Conservation (phyloP, 2,888 invertebrate genomes). For the Drosophila algonquin region DNA sequence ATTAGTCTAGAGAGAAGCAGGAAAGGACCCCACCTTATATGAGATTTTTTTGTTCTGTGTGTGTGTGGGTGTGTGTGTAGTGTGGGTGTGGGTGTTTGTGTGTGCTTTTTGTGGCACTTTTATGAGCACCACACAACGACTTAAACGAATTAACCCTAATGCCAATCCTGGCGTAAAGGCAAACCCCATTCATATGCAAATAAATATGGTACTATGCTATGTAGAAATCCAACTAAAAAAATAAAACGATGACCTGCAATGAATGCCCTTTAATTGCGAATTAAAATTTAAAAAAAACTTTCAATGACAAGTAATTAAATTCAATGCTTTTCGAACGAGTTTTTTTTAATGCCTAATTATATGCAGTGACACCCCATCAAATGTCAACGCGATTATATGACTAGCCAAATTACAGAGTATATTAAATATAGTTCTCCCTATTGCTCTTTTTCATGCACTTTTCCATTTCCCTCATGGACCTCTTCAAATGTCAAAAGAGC, state of each 20-base stretch:
- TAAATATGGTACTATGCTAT: conserved; percentile 13
- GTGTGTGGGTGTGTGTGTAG: background rate
- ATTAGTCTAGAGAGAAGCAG: conserved; percentile 53
- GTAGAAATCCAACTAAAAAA: conserved; percentile 5
- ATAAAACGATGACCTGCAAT: background rate
- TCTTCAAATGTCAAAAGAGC: conserved; percentile 60
- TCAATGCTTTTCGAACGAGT: background rate
- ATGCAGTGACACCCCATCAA: background rate
- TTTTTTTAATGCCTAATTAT: background rate
- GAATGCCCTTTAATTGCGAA: conserved; percentile 24
- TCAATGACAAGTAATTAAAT: background rate
- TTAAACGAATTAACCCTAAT: conserved; percentile 70
- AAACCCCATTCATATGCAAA: conserved; percentile 30
- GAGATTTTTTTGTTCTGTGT: conserved; percentile 13
- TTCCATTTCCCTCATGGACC: conserved; percentile 23
- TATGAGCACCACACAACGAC: conserved; percentile 44
- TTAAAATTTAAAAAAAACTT: background rate
- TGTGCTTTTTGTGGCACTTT: conserved; percentile 44
- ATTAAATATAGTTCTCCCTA: conserved; percentile 10
- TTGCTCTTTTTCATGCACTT: conserved; percentile 14
- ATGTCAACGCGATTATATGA: background rate
- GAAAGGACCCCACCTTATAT: conserved; percentile 19
- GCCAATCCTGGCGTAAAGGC: conserved; percentile 54
- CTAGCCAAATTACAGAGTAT: conserved; percentile 15
- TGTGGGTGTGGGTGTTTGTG: conserved; percentile 2